Base-by-base conservation (phyloP, 2,888 invertebrate genomes). In the Pocota personata region DNA sequence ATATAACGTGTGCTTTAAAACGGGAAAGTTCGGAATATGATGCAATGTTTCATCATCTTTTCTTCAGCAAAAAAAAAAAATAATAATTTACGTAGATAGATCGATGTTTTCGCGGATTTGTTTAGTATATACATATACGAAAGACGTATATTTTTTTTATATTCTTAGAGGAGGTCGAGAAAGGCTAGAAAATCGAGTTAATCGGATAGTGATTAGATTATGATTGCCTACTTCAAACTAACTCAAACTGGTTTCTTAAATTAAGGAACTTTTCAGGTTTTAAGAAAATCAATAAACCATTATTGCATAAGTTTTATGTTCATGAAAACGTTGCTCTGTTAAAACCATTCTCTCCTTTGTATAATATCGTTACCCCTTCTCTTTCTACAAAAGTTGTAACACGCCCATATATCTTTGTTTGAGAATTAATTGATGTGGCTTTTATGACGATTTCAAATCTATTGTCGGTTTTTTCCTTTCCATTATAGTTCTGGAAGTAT, bases 11-110 rank as follows among this genome's bases (percentile, higher is more conserved):
- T 76, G 66, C 16, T 67, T 50, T 66, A 58, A 43, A 75, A 66
- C 75, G 69, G 62, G 52, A 78, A 77, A 69, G 60, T 77, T 77
- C 32, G 14, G 35, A 77, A 62, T 62, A 67, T 78, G 71, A 82
- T 78, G 77, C 77, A 78, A 78, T 83, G 40, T 78, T 83, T 78
- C 83, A 78, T 83, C 78, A 78, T 83, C 83, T 67, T 55, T 67
- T 66, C 37, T 52, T n/a, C 10, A 21, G 30, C 30, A 30, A 14
- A 40, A 52, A 52, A 40, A 5, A 19, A 46, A 30, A 48, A 1
- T 5, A 19, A 48, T 4, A 60, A 24, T 24, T 24, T 37, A 60
- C 46, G 12, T 60, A 48, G 5, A 19, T 24, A 60, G 16, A 32
- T 37, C 1, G 14, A 43, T 43, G 27, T 46, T 40, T 32, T 16